Base-by-base conservation (phyloP, 2,113 vertebrate species). In the Sialia sialis region DNA sequence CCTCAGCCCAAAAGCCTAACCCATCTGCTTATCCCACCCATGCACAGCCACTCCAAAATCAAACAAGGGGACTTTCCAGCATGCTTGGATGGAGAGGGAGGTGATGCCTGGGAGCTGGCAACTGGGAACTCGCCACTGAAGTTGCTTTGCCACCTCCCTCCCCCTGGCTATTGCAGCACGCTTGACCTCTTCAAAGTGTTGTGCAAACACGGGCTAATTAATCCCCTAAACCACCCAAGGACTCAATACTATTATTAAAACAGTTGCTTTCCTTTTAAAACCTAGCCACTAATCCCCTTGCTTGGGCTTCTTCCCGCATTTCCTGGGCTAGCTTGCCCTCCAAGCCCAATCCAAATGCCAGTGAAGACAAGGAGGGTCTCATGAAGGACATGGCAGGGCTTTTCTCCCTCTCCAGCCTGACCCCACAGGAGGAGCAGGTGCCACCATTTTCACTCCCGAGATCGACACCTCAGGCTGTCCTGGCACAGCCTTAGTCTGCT, bases 171-270 rank as follows among this genome's bases (percentile, higher is more conserved):
- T 19, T 72, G 83, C 81, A 49, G 82, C 55, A 55, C 0, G 0
- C 75, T 83, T 80, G 82, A 91, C 91, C 70, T 94, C 91, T 87
- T 91, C 89, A 32, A 90, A 95, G 87, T 32, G 74, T 70, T 93
- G 43, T 80, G 82, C 84, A 87, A 93, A 93, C 82, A 85, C 0
- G 1, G 78, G 29, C 74, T 83, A 88, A 91, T 90, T 96, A 96
- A 96, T 95, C 89, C 91, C 67, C 87, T 94, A 95, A 95, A 95
- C 89, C 93, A 91, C 64, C 70, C 55, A 4, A 84, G 84, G 82
- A 91, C 79, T 94, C 91, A 87, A 88, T 83, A 93, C 95, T 93
- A 95, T 95, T 95, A 95, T 94, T 97, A 86, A 95, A 95, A 94
- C 82, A 4, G 75, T 93, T 59, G 82, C 79, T 95, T 94, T 95